Evolutionary conservation across 2,113 vertebrate genomes (phyloP).

Genomic region (Dendropsophus ebraccatus): DNA sequence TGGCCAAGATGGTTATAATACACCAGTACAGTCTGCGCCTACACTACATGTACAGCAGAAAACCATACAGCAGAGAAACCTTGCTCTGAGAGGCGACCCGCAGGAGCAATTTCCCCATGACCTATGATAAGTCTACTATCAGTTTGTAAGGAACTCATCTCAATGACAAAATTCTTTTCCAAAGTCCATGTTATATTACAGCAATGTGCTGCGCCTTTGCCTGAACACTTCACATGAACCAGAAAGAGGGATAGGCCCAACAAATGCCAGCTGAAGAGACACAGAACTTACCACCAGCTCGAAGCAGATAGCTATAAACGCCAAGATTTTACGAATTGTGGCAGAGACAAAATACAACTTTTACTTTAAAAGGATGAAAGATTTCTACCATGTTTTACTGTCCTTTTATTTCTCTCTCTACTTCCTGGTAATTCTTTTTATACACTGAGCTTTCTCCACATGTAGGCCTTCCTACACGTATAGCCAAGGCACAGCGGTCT

Average conservation of each 20-base stretch:
- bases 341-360: too few species aligned
- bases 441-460: too few species aligned
- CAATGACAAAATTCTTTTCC: not conserved
- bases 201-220: not conserved
- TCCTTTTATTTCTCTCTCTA: too few species aligned
- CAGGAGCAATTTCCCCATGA: not conserved
- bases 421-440: too few species aligned
- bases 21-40: not conserved
- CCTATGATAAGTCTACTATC: not conserved
- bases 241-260: not conserved
- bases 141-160: slow-evolving; percentile 14
- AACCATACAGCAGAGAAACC: not conserved
- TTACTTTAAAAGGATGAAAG: not conserved
- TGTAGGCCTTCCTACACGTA: too few species aligned
- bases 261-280: not conserved
- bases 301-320: not conserved
- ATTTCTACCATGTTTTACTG: too few species aligned
- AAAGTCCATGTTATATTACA: not conserved
- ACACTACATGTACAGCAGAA: not conserved
- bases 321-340: too few species aligned
- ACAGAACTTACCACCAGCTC: not conserved
- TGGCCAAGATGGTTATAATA: not conserved
- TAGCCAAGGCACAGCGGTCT: too few species aligned
- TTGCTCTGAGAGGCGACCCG: not conserved
- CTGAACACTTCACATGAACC: not conserved